Base-by-base conservation (phyloP, 2,113 vertebrate genomes). In the Actinemys pallida region DNA sequence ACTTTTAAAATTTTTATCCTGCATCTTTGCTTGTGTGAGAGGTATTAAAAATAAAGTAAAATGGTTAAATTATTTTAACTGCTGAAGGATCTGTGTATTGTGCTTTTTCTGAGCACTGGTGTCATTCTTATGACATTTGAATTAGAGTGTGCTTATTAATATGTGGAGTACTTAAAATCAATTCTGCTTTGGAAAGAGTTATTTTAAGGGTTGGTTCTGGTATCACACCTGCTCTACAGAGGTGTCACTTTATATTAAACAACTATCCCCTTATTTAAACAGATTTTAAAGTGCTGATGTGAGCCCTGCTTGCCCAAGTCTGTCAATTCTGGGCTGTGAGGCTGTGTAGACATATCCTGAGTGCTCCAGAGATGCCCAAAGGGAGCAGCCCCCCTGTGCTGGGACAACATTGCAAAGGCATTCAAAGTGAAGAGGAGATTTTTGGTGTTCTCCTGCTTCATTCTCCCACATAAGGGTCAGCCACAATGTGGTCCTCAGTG, bases 391-490 rank as follows among this genome's bases (percentile, higher is more conserved):
- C 39, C 39, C 0, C 81, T 84, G n/a, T 5, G 35, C 1, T 39
- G 86, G 81, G 29, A 76, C 84, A 81, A 42, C 84, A 88, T 45
- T 76, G 39, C 39, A 80, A 45, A 83, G 27, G 1, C 5, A 7
- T 35, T 79, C 72, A 82, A 83, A 53, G 45, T 57, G 29, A 9
- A 22, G 56, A 45, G 29, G 19, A 8, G 3, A 78, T 80, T 83
- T 78, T 20, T 82, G 35, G 22, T 3, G 31, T 83, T 90, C 2
- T 2, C 49, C 45, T 83, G 91, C 86, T 50, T 65, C 5, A 0
- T 82, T 82, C 11, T 1, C 57, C 52, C 2, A 0, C 24, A 27
- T 69, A 8, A 84, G 24, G 20, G 86, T 11, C 1, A 6, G 27
- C 20, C 80, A 39, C 31, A 49, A 35, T 84, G 25, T 79, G 52